These are phyloP conservation scores for Psilopsiagon aurifrons DNA, from an alignment of 2,113 vertebrate genomes.

Conservation along the genomic window DNA sequence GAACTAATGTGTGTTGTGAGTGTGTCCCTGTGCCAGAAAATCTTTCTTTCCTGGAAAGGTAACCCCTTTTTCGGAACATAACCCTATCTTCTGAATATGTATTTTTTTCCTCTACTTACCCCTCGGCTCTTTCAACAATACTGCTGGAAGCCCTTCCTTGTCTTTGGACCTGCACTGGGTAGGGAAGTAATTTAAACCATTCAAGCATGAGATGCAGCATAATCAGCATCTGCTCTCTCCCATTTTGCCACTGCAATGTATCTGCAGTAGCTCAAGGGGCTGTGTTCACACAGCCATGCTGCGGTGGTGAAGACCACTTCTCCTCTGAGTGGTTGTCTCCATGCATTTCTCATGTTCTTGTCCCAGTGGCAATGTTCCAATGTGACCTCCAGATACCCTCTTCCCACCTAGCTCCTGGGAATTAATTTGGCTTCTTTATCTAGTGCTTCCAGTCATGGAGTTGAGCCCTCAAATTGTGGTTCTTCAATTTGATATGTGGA, in stretches of 20 bases:
- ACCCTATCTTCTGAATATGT: neutral
- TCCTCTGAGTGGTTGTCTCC: neutral
- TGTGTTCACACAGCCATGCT: neutral
- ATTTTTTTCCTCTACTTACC: neutral
- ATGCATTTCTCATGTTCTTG: neutral
- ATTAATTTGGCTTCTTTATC: neutral
- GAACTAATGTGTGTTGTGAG: neutral
- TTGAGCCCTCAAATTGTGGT: neutral
- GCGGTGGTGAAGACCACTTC: neutral
- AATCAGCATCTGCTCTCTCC: constrained; percentile 7
- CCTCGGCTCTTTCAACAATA: neutral
- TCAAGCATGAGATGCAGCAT: neutral
- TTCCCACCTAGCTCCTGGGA: neutral
- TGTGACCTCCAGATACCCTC: neutral
- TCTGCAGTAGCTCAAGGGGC: neutral
- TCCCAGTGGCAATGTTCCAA: neutral
- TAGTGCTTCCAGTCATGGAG: neutral
- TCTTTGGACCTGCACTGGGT: constrained; percentile 6
- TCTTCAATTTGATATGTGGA: neutral
- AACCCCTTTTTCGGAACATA: neutral
- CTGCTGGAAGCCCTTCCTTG: constrained; percentile 3
- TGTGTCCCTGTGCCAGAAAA: neutral
- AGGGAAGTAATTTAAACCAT: constrained; percentile 23
- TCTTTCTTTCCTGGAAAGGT: neutral
- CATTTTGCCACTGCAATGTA: neutral